A percentile compares a stretch with the other conserved stretches of the same genome.
Evolutionary conservation across 2,888 invertebrate species (phyloP).

Genomic region (Idaea dimidiata): DNA sequence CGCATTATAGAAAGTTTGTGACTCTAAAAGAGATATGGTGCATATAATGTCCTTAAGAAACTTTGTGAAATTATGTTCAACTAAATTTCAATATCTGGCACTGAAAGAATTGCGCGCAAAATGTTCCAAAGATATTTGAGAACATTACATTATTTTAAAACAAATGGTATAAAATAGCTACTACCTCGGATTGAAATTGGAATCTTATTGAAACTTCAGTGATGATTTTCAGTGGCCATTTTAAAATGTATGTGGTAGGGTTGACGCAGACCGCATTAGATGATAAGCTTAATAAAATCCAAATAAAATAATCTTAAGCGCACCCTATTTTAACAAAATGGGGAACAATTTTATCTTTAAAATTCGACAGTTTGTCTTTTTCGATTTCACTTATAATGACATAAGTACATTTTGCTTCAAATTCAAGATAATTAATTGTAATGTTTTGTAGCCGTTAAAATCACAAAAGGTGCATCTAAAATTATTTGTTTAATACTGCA

Average conservation of each 20-base stretch:
- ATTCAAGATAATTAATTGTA: no score
- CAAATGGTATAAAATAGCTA: background rate
- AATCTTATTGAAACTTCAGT: background rate
- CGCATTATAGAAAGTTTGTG: constrained; percentile 26
- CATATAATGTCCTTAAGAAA: constrained; percentile 31
- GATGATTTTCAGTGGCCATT: background rate
- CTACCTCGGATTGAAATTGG: background rate
- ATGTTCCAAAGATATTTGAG: constrained; percentile 9
- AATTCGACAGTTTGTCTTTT: no score
- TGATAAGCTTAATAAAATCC: no score
- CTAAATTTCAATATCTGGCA: constrained; percentile 46
- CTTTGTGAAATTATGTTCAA: constrained; percentile 46
- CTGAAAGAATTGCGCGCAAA: constrained; percentile 31
- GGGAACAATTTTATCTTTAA: no score
- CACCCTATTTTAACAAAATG: no score
- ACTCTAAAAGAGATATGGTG: constrained; percentile 31
- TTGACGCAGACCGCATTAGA: no score
- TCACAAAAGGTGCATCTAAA: no score
- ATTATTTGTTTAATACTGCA: no score
- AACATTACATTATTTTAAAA: background rate
- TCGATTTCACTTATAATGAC: no score
- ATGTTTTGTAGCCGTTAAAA: no score
- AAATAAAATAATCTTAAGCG: no score
- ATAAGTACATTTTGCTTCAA: no score
- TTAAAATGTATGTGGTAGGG: background rate